Evolutionary conservation across 2,888 invertebrate genomes (phyloP), one percentile per base, ranked within the genome.

Genomic region (Macrophya annulata): DNA sequence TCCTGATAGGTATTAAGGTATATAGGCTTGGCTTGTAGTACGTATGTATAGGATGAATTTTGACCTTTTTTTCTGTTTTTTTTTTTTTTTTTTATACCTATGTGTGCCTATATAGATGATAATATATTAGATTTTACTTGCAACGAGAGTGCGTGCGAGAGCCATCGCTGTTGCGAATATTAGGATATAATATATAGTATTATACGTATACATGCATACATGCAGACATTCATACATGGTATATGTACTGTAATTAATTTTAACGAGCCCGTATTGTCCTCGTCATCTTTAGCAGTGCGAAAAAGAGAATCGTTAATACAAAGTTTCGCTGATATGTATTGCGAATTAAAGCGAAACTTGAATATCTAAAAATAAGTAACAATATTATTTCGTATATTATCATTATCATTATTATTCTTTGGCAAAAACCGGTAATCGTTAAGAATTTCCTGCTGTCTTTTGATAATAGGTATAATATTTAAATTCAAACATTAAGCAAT

Each of bases 11-110:
- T 31, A 31, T 31, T 31, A 31, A 31, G 31, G 31, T n/a, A 40
- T n/a, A 37, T 37, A 37, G 79, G 79, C 79, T 79, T 55, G 79
- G 79, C 79, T 79, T 31, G n/a, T 79, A 40, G 37, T 37, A 21
- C n/a, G 17, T 4, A 12, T 31, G 25, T 51, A 51, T 51, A 55
- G 55, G 62, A 15, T 40, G 71, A 71, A 62, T 25, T 71, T 71
- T 71, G 1, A 12, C 12, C 12, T 37, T 40, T 17, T 71, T 71
- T 2, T 9, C 9, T 4, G 3, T 40, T 71, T 48, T 40, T 17
- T 71, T 71, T 2, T 9, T 8, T 4, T 1, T 40, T 71, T 48
- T 76, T 25, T 21, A 10, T 51, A 43, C 48, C 9, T 43, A n/a
- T 72, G 15, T 43, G 5, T 72, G n/a, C 10, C n/a, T 25, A 25